Base-by-base conservation (phyloP, 2,797 vertebrate genomes). In the Bovichtus variegatus region DNA sequence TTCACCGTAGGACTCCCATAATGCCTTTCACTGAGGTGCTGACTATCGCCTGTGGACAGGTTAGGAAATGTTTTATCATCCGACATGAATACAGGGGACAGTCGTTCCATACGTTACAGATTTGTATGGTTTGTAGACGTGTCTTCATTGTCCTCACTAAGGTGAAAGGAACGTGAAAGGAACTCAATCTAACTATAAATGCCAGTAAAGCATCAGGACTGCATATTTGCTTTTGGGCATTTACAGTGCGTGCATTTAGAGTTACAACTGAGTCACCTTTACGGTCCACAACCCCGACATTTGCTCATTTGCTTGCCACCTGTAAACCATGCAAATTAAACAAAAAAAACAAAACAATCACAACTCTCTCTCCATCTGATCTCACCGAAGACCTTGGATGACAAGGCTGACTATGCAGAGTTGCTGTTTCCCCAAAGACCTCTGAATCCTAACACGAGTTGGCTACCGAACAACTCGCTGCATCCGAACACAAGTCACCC, bases 41-140 rank as follows among this genome's bases (percentile, higher is more conserved):
- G 67, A 96, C 92, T 3, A 72, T 89, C 9, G 86, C 96, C 6
- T 96, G 96, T 75, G 91, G 88, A 65, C 95, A 96, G 95, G 95
- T 95, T 71, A 69, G 75, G 27, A 67, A 31, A n/a, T 54, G 10
- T 25, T 73, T 23, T 40, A 34, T 47, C 44, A 25, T 59, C 38
- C 5, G 55, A 3, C 51, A 36, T 61, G 55, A 10, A 54, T 54
- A 23, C 21, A 47, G 5, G 9, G 25, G 7, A 31, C 18, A 11
- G 31, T 23, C 3, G n/a, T 21, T 57, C 19, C 36, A 21, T 38
- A 29, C 2, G 29, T 47, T 7, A 51, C 40, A 19, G 1, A 51
- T 57, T 9, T 62, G 5, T 41, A 6, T 51, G 1, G 8, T 44
- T 63, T 58, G 6, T 51, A 60, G 23, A 34, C 31, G 29, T 76